phyloP scores from a whole-genome alignment of 1,140 invertebrate species.

The Choristoneura fumiferana region DNA sequence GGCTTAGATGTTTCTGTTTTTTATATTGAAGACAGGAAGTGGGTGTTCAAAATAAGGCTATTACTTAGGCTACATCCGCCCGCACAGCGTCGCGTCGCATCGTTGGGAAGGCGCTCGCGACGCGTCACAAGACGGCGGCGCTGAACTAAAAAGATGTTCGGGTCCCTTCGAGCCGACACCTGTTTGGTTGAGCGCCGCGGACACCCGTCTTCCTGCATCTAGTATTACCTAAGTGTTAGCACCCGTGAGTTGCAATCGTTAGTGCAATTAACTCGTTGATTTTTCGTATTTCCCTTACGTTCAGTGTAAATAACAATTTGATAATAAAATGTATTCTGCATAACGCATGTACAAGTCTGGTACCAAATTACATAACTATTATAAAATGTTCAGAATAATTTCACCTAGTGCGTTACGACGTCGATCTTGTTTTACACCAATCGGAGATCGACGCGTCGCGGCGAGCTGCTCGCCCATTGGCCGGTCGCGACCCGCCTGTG shows the following conservation, averaged over 20 bases:
- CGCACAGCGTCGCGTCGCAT: too few species aligned
- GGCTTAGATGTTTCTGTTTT: too few species aligned
- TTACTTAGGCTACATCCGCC: too few species aligned
- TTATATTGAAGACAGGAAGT: too few species aligned
- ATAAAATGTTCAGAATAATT: slow-evolving; percentile 3
- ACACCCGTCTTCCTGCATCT: not conserved
- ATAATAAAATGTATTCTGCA: slow-evolving; percentile 18
- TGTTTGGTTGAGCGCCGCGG: not conserved
- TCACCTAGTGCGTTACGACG: not conserved
- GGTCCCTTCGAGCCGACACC: not conserved
- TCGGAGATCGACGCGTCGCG: not conserved
- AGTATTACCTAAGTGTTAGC: slow-evolving; percentile 10
- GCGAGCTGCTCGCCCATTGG: not conserved
- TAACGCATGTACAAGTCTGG: slow-evolving; percentile 18
- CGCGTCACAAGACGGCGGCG: not conserved
- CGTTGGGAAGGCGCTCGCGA: slow-evolving; percentile 1
- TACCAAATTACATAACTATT: slow-evolving; percentile 15
- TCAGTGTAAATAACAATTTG: slow-evolving; percentile 18
- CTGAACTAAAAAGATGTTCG: not conserved
- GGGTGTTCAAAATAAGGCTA: too few species aligned
- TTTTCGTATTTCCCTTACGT: slow-evolving; percentile 2
- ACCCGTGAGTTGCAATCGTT: slow-evolving; percentile 11
- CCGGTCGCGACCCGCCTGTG: not conserved
- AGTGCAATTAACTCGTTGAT: slow-evolving; percentile 13
- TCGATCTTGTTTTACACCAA: not conserved